Base-by-base conservation (phyloP, 2,797 vertebrate species). In the Staurois parvus region DNA sequence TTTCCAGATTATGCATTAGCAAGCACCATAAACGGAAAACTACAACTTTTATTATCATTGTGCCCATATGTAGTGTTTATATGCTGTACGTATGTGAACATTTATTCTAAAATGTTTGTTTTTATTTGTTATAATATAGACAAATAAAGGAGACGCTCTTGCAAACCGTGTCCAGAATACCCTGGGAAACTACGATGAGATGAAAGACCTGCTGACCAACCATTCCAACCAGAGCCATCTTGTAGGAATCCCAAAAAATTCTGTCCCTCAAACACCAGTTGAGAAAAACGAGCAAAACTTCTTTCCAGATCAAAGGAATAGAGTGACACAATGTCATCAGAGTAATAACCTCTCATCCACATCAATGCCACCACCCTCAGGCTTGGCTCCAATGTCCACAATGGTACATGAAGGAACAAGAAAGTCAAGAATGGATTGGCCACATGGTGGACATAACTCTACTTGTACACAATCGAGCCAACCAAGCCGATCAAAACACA, bases 211-310 rank as follows among this genome's bases (percentile, higher is more conserved):
- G 83, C 88, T 98, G 91, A 98, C 96, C 87, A 97, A 96, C 92
- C 97, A 98, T 88, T 97, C 96, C 79, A 98, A 97, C 91, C 97
- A 98, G 93, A 97, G 97, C 90, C 97, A 99, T 89, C 94, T 99
- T 88, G 98, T 99, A 89, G 98, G 98, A 88, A 98, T 99, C 90
- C 96, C 97, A 90, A 98, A 98, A 92, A 96, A 93, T 92, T 93
- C 94, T 69, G 91, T 94, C 75, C 91, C 94, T 21, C 96, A 96
- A 90, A 94, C 96, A 0, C 84, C 84, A 32, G 88, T 92, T 87
- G 95, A 94, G 87, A 95, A 97, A 91, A 93, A 92, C 32, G 96
- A 97, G 21, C 88, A 92, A 70, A 94, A 76, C 90, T 94, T 96
- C 91, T 97, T 97, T 89, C 91, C 91, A 12, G 96, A 97, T 72